Conservation (phyloP, 2,888 invertebrate species). For the Phengaris alcon region DNA sequence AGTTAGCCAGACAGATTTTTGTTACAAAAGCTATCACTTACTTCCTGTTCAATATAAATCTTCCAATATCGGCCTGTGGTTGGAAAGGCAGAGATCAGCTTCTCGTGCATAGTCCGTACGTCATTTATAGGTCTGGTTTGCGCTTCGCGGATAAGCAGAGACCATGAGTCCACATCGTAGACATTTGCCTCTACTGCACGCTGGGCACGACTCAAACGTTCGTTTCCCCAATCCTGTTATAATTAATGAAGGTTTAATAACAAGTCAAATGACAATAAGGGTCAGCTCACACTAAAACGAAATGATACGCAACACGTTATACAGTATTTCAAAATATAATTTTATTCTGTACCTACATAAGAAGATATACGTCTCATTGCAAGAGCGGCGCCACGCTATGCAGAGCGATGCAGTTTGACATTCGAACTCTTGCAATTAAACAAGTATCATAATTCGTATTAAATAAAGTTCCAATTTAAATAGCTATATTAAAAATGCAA, state of each 20-base stretch:
- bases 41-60: slow-evolving; percentile 98
- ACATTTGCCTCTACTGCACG: slow-evolving; percentile 91
- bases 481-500: too few relatives aligned
- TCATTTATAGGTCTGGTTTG: slow-evolving; percentile 93
- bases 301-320: too few relatives aligned
- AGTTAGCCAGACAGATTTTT: not conserved
- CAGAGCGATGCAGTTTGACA: too few relatives aligned
- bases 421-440: too few relatives aligned
- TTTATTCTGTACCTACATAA: too few relatives aligned
- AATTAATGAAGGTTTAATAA: not conserved
- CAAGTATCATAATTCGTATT: too few relatives aligned
- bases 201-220: slow-evolving; percentile 89
- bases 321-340: too few relatives aligned
- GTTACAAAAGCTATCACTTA: slow-evolving; percentile 52
- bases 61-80: slow-evolving; percentile 99
- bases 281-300: too few relatives aligned
- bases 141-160: slow-evolving; percentile 94
- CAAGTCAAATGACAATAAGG: not conserved
- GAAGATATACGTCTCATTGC: too few relatives aligned
- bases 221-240: slow-evolving; percentile 92
- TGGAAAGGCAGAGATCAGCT: slow-evolving; percentile 95
- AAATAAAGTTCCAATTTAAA: too few relatives aligned
- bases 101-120: slow-evolving; percentile 94
- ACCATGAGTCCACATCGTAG: slow-evolving; percentile 99
- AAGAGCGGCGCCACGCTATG: too few relatives aligned